Conservation (phyloP, 2,113 vertebrate species). For the Engystomops pustulosus region DNA sequence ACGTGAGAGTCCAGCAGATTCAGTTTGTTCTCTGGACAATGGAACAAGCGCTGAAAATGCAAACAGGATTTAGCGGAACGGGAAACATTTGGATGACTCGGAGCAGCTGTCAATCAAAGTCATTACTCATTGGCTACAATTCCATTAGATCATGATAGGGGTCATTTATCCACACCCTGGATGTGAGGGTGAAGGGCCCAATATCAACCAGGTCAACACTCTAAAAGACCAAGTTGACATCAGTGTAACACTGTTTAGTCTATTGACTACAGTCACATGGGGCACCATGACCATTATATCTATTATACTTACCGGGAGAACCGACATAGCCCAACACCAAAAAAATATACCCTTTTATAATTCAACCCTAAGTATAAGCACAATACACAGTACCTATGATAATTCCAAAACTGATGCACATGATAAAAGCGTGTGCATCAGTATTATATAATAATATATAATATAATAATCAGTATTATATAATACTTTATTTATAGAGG, state of each 20-base stretch:
- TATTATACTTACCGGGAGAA: too few relatives aligned
- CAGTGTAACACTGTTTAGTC: background rate
- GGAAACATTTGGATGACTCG: constrained; percentile 13
- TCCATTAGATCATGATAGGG: background rate
- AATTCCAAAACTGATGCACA: too few relatives aligned
- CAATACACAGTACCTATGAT: too few relatives aligned
- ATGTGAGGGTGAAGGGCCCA: background rate
- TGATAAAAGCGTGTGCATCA: too few relatives aligned
- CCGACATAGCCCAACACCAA: too few relatives aligned
- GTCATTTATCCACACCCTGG: background rate
- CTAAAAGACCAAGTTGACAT: background rate
- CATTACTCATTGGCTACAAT: background rate
- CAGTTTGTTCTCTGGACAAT: constrained; percentile 26
- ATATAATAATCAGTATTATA: too few relatives aligned
- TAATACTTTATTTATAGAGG: too few relatives aligned
- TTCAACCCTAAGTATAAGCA: too few relatives aligned
- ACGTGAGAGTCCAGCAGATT: constrained; percentile 43
- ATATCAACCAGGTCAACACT: background rate
- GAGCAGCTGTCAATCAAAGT: constrained; percentile 26
- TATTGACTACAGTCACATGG: background rate
- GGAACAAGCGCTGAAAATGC: constrained; percentile 40
- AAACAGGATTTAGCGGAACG: constrained; percentile 33
- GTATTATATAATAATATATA: too few relatives aligned
- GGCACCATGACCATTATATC: too few relatives aligned
- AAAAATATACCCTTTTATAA: too few relatives aligned